phyloP scores from a whole-genome alignment of 2,113 vertebrate species.

The Neopipo cinnamomea region DNA sequence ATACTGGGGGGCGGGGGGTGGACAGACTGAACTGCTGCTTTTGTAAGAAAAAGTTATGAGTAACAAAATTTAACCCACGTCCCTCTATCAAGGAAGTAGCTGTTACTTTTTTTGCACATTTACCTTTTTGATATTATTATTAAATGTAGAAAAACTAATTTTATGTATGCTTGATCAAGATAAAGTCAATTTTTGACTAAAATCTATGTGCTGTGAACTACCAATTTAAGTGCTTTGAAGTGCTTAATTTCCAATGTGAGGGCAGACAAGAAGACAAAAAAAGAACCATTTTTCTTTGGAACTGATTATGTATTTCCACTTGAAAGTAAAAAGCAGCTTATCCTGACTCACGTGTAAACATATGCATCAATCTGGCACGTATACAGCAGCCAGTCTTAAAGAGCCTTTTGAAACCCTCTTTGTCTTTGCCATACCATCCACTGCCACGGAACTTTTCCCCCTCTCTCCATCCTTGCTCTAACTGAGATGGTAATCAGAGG shows the following conservation, averaged over 20 bases:
- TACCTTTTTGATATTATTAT: background rate
- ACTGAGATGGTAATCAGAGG: background rate
- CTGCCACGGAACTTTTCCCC: background rate
- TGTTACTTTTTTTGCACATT: background rate
- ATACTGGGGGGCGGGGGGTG: background rate
- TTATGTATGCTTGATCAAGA: background rate
- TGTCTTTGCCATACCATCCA: background rate
- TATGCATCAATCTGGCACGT: accelerated
- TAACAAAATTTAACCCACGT: background rate
- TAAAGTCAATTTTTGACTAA: background rate
- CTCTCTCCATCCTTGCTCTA: background rate
- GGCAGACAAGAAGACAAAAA: background rate
- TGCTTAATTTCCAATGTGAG: background rate
- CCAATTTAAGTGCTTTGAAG: background rate
- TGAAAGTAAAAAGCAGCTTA: background rate
- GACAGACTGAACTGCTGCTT: background rate
- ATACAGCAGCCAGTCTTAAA: background rate
- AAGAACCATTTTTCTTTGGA: background rate
- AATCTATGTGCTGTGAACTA: background rate
- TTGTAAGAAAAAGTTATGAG: background rate
- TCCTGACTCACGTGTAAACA: background rate
- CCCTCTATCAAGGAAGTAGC: background rate
- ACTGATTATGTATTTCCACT: background rate
- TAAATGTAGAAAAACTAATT: background rate
- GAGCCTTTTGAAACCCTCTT: background rate